A percentile compares a stretch with the other conserved stretches of the same genome.
Evolutionary conservation across 2,113 vertebrate genomes (phyloP).

Genomic region (Perccottus glenii): DNA sequence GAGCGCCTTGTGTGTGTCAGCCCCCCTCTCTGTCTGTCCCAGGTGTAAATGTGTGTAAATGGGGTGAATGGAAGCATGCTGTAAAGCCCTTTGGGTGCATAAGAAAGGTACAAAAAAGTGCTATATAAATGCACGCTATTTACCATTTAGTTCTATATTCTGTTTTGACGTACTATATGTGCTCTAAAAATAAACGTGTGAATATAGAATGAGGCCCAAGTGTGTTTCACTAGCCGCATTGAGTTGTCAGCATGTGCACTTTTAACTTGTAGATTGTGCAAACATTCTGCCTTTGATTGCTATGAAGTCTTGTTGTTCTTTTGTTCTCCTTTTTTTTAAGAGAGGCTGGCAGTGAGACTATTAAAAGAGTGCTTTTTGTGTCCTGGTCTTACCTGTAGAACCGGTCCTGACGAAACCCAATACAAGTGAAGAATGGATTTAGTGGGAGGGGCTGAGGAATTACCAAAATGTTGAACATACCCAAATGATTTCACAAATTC

Average conservation of each 20-base stretch:
- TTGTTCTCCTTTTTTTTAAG: not conserved
- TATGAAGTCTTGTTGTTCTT: not conserved
- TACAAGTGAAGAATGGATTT: conserved; percentile 17
- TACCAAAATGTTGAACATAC: conserved; percentile 8
- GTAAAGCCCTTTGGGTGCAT: too few species aligned
- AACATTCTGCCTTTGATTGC: not conserved
- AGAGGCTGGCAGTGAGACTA: not conserved
- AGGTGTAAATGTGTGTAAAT: too few species aligned
- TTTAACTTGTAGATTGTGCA: not conserved
- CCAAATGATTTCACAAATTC: not conserved
- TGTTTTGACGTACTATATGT: too few species aligned
- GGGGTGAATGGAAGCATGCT: too few species aligned
- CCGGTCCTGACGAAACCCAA: conserved; percentile 49
- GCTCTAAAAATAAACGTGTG: not conserved
- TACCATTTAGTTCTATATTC: too few species aligned
- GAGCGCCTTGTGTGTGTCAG: too few species aligned
- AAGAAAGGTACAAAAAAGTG: too few species aligned
- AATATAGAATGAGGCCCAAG: too few species aligned
- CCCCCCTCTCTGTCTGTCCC: too few species aligned
- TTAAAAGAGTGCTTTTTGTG: conserved; percentile 9
- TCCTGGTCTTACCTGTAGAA: conserved; percentile 59
- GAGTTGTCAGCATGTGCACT: not conserved
- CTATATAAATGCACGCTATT: too few species aligned
- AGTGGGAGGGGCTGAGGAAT: conserved; percentile 39
- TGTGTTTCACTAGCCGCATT: not conserved